Evolutionary conservation across 1,140 invertebrate genomes (phyloP).

Genomic region (Charaxes varanes): DNA sequence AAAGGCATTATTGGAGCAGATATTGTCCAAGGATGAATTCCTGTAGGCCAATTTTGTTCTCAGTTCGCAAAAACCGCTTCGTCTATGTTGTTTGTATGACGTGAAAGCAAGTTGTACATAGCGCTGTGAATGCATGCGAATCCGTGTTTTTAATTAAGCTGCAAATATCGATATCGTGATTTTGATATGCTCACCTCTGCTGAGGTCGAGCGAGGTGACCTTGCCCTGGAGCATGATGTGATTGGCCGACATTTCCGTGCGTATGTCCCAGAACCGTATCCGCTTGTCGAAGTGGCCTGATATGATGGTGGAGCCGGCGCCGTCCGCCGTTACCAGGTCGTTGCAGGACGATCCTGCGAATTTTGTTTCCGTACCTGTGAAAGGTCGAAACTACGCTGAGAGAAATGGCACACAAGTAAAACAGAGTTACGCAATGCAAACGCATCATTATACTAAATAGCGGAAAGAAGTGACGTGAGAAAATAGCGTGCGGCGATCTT

Average conservation of each 20-base stretch:
- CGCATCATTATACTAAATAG: conserved; percentile 11
- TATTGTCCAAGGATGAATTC: too few species aligned
- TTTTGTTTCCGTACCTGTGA: conserved; percentile 92
- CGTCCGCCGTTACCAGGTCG: conserved; percentile 92
- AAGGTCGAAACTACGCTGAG: conserved; percentile 6
- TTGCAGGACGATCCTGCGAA: conserved; percentile 98
- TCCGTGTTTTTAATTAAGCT: conserved; percentile 25
- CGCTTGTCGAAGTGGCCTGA: conserved; percentile 98
- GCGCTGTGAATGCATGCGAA: conserved; percentile 8
- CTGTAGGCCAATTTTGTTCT: too few species aligned
- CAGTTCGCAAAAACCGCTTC: too few species aligned
- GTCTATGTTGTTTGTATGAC: not conserved
- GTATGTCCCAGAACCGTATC: conserved; percentile 96
- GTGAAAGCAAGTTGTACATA: not conserved
- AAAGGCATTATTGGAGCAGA: too few species aligned
- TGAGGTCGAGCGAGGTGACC: conserved; percentile 95
- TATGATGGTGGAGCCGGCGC: conserved; percentile 92
- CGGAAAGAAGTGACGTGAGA: conserved; percentile 14
- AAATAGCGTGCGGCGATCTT: conserved; percentile 10
- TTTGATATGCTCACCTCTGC: conserved; percentile 81
- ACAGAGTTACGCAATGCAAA: not conserved
- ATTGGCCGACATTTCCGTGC: conserved; percentile 85
- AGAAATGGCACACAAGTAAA: conserved; percentile 2
- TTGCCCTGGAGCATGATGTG: conserved; percentile 93
- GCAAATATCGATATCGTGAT: conserved; percentile 12